Conservation (phyloP, 2,113 vertebrate species). For the Pterocles orientalis region DNA sequence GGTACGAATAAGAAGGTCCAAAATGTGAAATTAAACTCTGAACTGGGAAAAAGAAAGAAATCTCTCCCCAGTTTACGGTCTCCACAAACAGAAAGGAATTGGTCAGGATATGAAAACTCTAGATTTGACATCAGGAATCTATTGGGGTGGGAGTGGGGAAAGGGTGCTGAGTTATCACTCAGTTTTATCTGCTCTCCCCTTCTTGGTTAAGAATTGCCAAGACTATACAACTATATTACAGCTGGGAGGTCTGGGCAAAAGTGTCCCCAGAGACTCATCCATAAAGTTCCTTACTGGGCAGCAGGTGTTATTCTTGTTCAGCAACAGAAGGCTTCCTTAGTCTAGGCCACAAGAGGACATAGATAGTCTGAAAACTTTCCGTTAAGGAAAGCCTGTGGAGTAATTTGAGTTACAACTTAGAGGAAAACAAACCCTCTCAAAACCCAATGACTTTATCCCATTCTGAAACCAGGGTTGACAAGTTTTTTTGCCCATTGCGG, state of each 20-base stretch:
- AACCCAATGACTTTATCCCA: not conserved
- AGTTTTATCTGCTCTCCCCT: not conserved
- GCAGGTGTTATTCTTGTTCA: conserved; percentile 4
- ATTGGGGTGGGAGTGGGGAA: not conserved
- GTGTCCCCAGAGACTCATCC: not conserved
- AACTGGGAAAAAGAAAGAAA: not conserved
- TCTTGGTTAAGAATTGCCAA: not conserved
- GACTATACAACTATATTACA: not conserved
- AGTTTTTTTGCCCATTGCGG: not conserved
- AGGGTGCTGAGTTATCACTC: not conserved
- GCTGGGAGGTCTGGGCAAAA: not conserved
- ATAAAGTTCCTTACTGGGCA: not conserved
- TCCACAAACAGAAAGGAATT: not conserved
- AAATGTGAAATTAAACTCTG: not conserved
- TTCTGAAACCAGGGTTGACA: not conserved
- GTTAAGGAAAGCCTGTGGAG: not conserved
- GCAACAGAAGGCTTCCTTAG: not conserved
- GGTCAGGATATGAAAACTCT: not conserved
- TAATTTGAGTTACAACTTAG: not conserved
- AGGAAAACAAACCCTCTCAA: conserved; percentile 25
- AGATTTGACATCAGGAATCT: not conserved
- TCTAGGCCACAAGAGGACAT: not conserved
- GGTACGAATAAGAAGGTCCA: not conserved
- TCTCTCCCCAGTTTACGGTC: not conserved
- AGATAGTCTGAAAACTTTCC: not conserved